Base-by-base conservation (phyloP, 2,113 vertebrate genomes). In the Solea solea region DNA sequence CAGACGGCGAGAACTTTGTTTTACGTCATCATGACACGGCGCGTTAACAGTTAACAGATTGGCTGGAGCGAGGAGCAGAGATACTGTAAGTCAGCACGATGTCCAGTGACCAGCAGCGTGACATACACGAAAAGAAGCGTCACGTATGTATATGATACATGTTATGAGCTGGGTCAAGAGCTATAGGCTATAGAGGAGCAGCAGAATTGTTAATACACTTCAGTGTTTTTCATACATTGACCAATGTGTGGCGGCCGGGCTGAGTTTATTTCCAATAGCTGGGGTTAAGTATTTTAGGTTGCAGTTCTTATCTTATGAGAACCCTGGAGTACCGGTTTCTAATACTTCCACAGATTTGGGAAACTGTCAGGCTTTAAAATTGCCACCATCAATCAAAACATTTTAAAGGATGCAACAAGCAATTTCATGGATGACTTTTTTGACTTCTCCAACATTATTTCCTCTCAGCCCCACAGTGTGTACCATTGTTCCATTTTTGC, bases 301-400 rank as follows among this genome's bases (percentile, higher is more conserved):
- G 40, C 11, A 69, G 68, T 76, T 82, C 73, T 66, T 15, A 71
- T 77, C 21, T 77, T 68, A 68, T 61, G 14, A 82, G 45, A 72
- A 81, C 69, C 79, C 59, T 28, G 34, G 41, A 80, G 66, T 85
- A 64, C 72, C 80, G 51, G 81, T 46, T 75, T 81, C 83, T 75
- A 84, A 89, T 74, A 84, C 65, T 69, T 91, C 83, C 64, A 74
- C 72, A 27, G 28, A 77, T 86, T 88, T 85, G 85, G 75, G 83
- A 84, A 80, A 85, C 75, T 55, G 66, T 82, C 74, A 90, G 46
- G 76, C 78, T 87, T 87, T 88, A 88, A 93, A 93, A 92, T 93
- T 93, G 90, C 86, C 88, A 88, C 77, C 90, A 92, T 91, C 81
- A 87, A 91, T 91, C 81, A 91, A 88, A 72, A 81, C 67, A 78